phyloP scores from a whole-genome alignment of 1,140 invertebrate species.

The Phymorhynchus buccinoides region DNA sequence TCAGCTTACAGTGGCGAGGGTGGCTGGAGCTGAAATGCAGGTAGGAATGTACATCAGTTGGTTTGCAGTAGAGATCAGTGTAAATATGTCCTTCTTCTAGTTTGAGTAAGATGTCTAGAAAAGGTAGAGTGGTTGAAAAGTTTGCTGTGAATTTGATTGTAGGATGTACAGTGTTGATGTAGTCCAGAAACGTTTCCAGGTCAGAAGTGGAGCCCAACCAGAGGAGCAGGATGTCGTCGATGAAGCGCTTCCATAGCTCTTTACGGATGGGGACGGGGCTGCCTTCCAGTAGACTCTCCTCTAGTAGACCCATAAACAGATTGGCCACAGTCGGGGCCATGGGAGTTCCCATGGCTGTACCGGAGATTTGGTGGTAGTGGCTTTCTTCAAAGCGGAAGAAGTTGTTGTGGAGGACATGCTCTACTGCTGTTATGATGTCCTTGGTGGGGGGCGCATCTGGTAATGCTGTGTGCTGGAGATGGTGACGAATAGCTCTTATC shows the following conservation, averaged over 20 bases:
- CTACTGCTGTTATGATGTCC: not conserved
- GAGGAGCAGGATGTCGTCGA: not conserved
- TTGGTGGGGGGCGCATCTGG: not conserved
- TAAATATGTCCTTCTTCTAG: no score
- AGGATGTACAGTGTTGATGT: no score
- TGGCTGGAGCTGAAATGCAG: no score
- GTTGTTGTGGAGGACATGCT: not conserved
- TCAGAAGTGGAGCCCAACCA: no score
- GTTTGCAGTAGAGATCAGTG: no score
- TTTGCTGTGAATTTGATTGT: no score
- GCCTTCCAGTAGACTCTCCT: not conserved
- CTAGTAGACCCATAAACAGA: not conserved
- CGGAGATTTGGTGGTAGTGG: not conserved
- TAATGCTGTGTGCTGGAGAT: not conserved
- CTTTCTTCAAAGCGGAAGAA: conserved; percentile 8
- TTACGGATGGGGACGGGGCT: not conserved
- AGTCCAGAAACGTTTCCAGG: no score
- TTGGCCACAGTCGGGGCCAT: not conserved
- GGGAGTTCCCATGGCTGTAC: not conserved
- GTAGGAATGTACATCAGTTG: no score
- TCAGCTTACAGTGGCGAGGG: no score
- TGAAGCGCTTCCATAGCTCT: not conserved
- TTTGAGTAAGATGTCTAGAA: no score
- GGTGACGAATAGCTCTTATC: not conserved
- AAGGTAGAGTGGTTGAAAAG: no score